phyloP scores from a whole-genome alignment of 2,113 vertebrate species.

The Henicopernis longicauda region DNA sequence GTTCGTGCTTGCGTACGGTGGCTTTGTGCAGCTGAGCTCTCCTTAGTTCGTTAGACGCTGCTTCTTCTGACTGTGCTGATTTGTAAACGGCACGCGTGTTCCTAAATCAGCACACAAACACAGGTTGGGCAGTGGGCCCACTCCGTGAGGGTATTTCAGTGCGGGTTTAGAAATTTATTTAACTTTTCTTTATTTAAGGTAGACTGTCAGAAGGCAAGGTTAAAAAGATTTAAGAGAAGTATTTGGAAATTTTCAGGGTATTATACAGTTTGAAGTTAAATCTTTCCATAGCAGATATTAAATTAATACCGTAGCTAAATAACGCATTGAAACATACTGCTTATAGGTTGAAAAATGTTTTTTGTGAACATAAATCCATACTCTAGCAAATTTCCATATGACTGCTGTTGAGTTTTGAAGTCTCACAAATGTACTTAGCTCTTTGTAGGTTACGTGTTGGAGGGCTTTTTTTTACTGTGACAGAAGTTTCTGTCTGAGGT shows the following conservation, averaged over 20 bases:
- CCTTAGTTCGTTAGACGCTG: fast-evolving
- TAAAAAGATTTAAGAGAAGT: not conserved
- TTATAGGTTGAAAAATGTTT: not conserved
- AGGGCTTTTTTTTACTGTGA: not conserved
- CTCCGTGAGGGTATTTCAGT: not conserved
- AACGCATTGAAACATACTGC: not conserved
- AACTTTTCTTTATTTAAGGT: not conserved
- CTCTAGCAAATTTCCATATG: fast-evolving
- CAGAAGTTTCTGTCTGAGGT: not conserved
- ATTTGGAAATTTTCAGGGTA: not conserved
- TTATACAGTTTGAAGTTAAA: not conserved
- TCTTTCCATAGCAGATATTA: not conserved
- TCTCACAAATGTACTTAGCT: not conserved
- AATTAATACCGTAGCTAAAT: not conserved
- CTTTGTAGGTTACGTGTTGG: not conserved
- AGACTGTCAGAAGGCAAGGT: not conserved
- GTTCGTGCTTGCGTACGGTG: not conserved
- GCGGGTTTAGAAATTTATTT: not conserved
- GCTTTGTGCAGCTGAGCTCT: fast-evolving
- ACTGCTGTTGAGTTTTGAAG: not conserved
- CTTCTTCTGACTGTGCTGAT: not conserved
- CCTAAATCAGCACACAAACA: not conserved
- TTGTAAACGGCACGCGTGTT: not conserved
- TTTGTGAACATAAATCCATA: not conserved
- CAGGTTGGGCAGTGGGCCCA: fast-evolving